Evolutionary conservation across 2,113 vertebrate genomes (phyloP).

Genomic region (Paradisaea rubra): DNA sequence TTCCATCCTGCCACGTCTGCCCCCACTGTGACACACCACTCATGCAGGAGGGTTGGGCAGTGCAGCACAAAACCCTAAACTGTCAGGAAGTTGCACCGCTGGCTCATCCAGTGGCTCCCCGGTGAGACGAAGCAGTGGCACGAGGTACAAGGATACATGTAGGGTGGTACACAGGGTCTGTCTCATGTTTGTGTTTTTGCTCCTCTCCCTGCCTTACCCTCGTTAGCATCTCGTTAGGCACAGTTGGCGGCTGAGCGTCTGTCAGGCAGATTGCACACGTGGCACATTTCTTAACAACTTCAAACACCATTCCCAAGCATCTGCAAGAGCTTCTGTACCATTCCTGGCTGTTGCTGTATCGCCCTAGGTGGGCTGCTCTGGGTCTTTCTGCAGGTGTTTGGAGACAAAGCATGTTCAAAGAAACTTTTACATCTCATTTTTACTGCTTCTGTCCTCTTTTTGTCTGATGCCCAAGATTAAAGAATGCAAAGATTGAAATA

Average conservation of each 20-base stretch:
- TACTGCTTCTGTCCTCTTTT: neutral
- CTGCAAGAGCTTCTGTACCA: neutral
- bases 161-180: accelerated
- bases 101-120: neutral
- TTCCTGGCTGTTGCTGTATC: neutral
- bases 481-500: neutral
- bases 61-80: accelerated
- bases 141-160: neutral
- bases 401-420: neutral
- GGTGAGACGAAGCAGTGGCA: neutral
- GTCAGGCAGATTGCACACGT: neutral
- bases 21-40: neutral
- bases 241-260: neutral
- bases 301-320: neutral
- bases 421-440: neutral
- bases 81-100: neutral
- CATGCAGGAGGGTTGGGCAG: neutral
- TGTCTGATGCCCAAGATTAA: neutral
- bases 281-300: neutral
- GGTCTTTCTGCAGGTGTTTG: neutral
- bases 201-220: neutral
- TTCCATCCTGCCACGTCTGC: neutral
- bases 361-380: neutral
- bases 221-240: accelerated
- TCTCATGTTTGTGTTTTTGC: accelerated